Percentiles rank a stretch among this genome's conserved stretches.
Evolutionary conservation across 2,888 invertebrate species (phyloP).

Genomic region (Geophilus truncorum): DNA sequence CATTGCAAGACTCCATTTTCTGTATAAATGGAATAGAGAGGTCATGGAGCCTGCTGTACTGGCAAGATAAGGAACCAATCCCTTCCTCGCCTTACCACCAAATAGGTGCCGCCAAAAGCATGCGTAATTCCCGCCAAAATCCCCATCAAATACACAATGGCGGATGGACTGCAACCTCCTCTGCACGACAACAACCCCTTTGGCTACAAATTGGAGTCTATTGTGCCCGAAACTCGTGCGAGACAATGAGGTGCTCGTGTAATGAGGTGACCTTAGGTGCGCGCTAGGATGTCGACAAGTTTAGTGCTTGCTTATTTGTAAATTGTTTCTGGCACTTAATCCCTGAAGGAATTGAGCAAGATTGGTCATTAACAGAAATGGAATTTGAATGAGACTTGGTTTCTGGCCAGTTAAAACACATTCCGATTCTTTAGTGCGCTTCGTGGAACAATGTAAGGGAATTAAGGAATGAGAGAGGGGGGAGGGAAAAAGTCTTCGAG

Average conservation of each 20-base stretch:
- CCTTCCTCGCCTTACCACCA: neutral
- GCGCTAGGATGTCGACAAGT: neutral
- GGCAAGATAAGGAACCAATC: slow-evolving; percentile 18
- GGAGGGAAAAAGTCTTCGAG: neutral
- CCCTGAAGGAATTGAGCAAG: neutral
- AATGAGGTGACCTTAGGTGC: slow-evolving; percentile 14
- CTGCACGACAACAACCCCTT: neutral
- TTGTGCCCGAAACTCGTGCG: neutral
- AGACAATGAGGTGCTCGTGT: slow-evolving; percentile 23
- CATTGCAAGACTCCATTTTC: slow-evolving; percentile 18
- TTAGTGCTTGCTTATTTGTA: slow-evolving; percentile 5
- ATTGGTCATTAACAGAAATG: slow-evolving; percentile 13
- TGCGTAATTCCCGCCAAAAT: slow-evolving; percentile 25
- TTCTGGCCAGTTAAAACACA: neutral
- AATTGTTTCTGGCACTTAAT: slow-evolving; percentile 20
- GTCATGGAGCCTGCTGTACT: slow-evolving; percentile 24
- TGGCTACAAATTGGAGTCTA: slow-evolving; percentile 16
- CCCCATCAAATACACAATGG: slow-evolving; percentile 21
- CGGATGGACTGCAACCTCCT: slow-evolving; percentile 3
- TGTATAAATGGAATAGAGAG: slow-evolving; percentile 27
- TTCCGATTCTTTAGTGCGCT: neutral
- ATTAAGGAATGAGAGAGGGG: neutral
- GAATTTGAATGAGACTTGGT: slow-evolving; percentile 1
- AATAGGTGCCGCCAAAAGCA: slow-evolving; percentile 23
- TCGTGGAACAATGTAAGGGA: neutral